Evolutionary conservation across 2,888 invertebrate species (phyloP), one percentile per base, ranked within the genome.

Genomic region (Steinernema hermaphroditum): DNA sequence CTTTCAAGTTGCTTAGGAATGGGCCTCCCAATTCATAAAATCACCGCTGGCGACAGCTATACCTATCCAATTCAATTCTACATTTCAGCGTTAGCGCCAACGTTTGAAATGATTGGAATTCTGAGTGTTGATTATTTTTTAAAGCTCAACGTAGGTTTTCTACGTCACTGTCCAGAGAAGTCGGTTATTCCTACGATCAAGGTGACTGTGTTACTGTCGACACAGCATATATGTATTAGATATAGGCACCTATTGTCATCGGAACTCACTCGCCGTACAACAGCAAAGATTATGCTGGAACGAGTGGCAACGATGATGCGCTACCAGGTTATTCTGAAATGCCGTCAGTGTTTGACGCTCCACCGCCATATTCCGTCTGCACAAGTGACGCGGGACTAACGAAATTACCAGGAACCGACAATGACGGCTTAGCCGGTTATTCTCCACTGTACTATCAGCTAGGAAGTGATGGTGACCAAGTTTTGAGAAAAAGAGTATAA

Each of bases 41-140:
- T 76, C 22, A 27, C 41, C 6, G 37, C 72, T 19, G 68, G 72
- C 2, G 44, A 76, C 12, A 27, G n/a, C 44, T 41, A 44, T 32
- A 41, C 27, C 9, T 76, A 73, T 27, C 76, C 76, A 14, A 76
- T 76, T n/a, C 24, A 16, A 9, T 76, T 76, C 41, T 69, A 77
- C 69, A 41, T 76, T 32, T 72, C 77, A 8, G 76, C 76, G 2
- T 37, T 76, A 41, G 69, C 77, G 19, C 76, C 76, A 16, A 46
- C 70, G 16, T n/a, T 76, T 16, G 16, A 57, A 43, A 69, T 76
- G 19, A 43, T 68, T 27, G 70, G 43, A 6, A 78, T 72, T 19
- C 41, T 76, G 14, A 43, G 75, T n/a, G 69, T 24, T 19, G 49
- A 74, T 16, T 75, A 75, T 50, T 46, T 19, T 19, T 16, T 75